Evolutionary conservation across 2,888 invertebrate genomes (phyloP), one percentile per base, ranked within the genome.

Genomic region (Drosophila mercatorum): DNA sequence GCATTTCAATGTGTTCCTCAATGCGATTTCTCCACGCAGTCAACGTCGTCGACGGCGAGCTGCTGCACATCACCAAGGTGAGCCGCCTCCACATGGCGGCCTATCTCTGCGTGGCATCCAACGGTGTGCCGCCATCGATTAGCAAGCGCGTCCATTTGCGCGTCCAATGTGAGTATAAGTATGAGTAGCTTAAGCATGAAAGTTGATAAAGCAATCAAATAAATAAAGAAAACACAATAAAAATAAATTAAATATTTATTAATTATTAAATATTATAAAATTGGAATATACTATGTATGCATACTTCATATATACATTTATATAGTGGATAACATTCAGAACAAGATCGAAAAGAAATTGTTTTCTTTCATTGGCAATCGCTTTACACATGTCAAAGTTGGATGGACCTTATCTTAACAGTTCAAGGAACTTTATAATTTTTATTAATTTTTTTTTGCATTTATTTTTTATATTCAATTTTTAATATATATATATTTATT

Each of bases 71-170:
- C 88, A 95, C 96, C 67, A 97, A 97, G 94, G 97, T 98, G 80
- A 97, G 97, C 87, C 95, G 98, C 53, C 95, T 97, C 73, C 97
- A 97, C 92, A 98, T 98, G 97, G 98, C 97, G 31, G 96, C 97
- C 40, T 98, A 98, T 93, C 94, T 98, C 73, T 98, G 98, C 93
- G 97, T 98, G 80, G 98, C 98, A 14, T 97, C 97, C 67, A 98
- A 98, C 92, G 97, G 97, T 66, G 97, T 98, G 38, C 97, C 97
- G 36, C 98, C 98, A 11, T 97, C 97, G 56, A 97, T 97, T 90
- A 97, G 97, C 93, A 96, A 97, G 92, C 94, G 96, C 78, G 96
- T 97, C 65, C 95, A 96, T 84, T 94, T 97, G 49, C 95, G 96
- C 93, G 97, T 97, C 62, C 96, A 96, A 93, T 96, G 96, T 96